Base-by-base conservation (phyloP, 2,797 vertebrate genomes). In the Pteropus rufus region DNA sequence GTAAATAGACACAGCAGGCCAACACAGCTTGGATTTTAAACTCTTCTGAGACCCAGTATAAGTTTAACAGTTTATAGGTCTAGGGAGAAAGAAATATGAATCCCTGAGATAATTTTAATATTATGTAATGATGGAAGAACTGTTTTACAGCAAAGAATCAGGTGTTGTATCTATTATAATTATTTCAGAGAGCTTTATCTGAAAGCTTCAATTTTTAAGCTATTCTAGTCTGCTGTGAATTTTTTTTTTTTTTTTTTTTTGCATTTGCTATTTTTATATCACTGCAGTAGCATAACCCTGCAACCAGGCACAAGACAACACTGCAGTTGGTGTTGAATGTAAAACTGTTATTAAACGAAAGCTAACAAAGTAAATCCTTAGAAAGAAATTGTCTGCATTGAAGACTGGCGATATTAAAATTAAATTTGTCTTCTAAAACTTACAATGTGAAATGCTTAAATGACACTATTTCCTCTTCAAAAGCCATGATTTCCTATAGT, bases 1-100 rank as follows among this genome's bases (percentile, higher is more conserved):
- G 96, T 97, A 98, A 98, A 97, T 97, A 98, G 97, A 93, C 93
- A 46, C 97, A 93, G 97, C 96, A 76, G 95, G 97, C 93, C 94
- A 85, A 39, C 83, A 56, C 69, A 87, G 96, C 96, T 96, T 96
- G 77, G 39, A 93, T 65, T 97, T 91, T 82, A 90, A 98, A 92
- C 86, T 92, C 92, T 98, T 97, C 84, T 67, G 94, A 93, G 97
- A 89, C 83, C 84, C 86, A 69, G 95, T 97, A 90, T 79, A 56
- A 85, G 93, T 96, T 80, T 92, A 95, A 93, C 84, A 75, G 97
- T 92, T 65, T 67, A 2, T 97, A 77, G 46, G 96, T 90, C 19
- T 1, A 84, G n/a, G n/a, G 89, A 96, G 77, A 77, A 94, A 86
- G 81, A 85, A 82, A 44, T 87, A 67, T 11, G 88, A 76, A 76